Percentiles rank a stretch among this genome's conserved stretches.
phyloP scores from a whole-genome alignment of 92 coral and sea anemone genomes.

The Epizoanthus rinbou region DNA sequence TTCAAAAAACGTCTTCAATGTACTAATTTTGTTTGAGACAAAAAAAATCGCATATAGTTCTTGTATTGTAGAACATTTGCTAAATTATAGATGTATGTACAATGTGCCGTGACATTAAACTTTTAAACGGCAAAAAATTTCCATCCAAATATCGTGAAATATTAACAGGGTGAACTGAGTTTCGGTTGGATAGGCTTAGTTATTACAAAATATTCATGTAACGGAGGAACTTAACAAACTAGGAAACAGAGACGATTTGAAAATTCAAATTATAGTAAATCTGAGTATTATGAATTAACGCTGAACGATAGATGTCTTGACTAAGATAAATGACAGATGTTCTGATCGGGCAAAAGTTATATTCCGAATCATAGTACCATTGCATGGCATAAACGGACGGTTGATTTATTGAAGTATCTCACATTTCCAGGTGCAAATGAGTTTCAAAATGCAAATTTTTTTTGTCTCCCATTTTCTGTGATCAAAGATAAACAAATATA shows the following conservation, averaged over 20 bases:
- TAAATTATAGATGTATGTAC: constrained; percentile 32
- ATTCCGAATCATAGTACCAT: neutral
- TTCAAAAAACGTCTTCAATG: neutral
- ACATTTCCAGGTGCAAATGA: constrained; percentile 28
- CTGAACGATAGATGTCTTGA: neutral
- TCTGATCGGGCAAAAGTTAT: neutral
- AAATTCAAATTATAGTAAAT: neutral
- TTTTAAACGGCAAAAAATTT: constrained; percentile 32
- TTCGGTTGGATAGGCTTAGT: neutral
- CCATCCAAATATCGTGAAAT: constrained; percentile 24
- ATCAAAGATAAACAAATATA: constrained; percentile 29
- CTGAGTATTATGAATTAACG: constrained; percentile 13
- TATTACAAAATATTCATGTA: constrained; percentile 14
- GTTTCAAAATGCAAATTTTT: constrained; percentile 36
- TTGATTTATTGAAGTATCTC: constrained; percentile 12
- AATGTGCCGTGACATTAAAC: constrained; percentile 22
- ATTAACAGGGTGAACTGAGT: constrained; percentile 12
- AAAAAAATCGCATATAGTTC: constrained; percentile 7
- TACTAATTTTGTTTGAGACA: neutral
- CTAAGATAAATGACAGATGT: neutral
- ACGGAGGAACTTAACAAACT: constrained; percentile 30
- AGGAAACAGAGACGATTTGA: constrained; percentile 1
- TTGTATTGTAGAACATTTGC: constrained; percentile 7
- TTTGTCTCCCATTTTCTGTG: constrained; percentile 14
- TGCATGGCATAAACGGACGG: neutral